phyloP scores from a whole-genome alignment of 64 coral and sea anemone genomes.

The Acropora tenuis region DNA sequence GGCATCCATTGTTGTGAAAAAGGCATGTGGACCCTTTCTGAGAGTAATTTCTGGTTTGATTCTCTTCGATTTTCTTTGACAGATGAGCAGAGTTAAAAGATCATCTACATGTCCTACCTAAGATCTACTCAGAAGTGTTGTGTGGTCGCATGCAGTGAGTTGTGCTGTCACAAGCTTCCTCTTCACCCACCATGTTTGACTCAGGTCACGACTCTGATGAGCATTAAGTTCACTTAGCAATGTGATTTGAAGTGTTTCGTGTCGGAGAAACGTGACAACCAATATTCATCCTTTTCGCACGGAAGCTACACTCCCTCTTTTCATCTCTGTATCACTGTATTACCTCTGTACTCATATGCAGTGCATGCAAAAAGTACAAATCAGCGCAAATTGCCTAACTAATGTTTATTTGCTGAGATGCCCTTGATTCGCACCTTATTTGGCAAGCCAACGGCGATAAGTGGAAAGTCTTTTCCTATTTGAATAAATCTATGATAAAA shows the following conservation, averaged over 20 bases:
- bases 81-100: background rate
- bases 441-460: conserved; percentile 17
- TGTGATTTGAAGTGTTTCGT: too few relatives aligned
- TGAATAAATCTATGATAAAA: background rate
- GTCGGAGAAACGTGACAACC: too few relatives aligned
- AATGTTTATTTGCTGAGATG: background rate
- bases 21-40: background rate
- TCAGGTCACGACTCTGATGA: too few relatives aligned
- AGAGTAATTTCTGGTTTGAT: background rate
- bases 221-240: too few relatives aligned
- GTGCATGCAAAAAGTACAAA: background rate
- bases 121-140: background rate
- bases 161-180: background rate
- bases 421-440: background rate
- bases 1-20: background rate
- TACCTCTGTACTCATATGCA: too few relatives aligned
- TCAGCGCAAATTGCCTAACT: too few relatives aligned
- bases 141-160: background rate
- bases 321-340: too few relatives aligned
- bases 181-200: background rate
- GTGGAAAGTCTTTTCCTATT: conserved; percentile 24
- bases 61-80: background rate
- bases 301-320: too few relatives aligned
- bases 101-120: too few relatives aligned
- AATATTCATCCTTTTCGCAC: too few relatives aligned